Evolutionary conservation across 2,113 vertebrate species (phyloP).

Genomic region (Atractosteus spatula): DNA sequence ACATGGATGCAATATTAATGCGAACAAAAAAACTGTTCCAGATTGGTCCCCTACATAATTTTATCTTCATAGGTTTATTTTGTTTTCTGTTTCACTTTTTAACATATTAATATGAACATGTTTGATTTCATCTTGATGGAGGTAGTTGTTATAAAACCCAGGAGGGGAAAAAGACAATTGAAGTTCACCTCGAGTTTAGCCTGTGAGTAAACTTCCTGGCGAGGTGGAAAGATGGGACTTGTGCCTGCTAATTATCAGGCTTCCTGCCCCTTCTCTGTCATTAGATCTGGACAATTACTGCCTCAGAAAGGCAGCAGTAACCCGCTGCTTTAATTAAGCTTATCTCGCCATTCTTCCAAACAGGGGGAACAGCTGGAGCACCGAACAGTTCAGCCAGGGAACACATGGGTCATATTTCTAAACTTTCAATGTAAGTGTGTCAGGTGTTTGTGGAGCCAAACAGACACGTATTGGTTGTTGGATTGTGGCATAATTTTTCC

Average conservation of each 20-base stretch:
- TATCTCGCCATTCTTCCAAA: background rate
- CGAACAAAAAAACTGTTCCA: too few relatives aligned
- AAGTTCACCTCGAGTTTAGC: background rate
- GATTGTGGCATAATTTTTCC: too few relatives aligned
- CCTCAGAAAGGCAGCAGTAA: slow-evolving; percentile 21
- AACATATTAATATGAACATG: too few relatives aligned
- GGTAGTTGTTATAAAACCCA: too few relatives aligned
- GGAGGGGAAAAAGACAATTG: background rate
- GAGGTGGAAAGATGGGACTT: background rate
- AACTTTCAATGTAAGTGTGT: too few relatives aligned
- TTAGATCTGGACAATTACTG: slow-evolving; percentile 15
- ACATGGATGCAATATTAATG: too few relatives aligned
- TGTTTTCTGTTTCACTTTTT: background rate
- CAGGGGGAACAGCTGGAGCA: slow-evolving; percentile 13
- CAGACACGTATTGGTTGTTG: too few relatives aligned
- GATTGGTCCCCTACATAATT: slow-evolving; percentile 17
- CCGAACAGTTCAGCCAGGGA: slow-evolving; percentile 18
- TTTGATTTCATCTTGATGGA: too few relatives aligned
- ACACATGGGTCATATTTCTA: slow-evolving; percentile 14
- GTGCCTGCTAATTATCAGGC: slow-evolving; percentile 31
- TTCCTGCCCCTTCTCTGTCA: slow-evolving; percentile 20
- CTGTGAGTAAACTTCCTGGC: background rate
- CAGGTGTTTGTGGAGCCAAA: too few relatives aligned
- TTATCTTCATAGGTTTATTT: slow-evolving; percentile 19
- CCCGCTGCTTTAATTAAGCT: slow-evolving; percentile 23